Percentiles rank a stretch among this genome's conserved stretches.
Evolutionary conservation across 1,140 invertebrate species (phyloP).

Genomic region (Aradophagus sp.): DNA sequence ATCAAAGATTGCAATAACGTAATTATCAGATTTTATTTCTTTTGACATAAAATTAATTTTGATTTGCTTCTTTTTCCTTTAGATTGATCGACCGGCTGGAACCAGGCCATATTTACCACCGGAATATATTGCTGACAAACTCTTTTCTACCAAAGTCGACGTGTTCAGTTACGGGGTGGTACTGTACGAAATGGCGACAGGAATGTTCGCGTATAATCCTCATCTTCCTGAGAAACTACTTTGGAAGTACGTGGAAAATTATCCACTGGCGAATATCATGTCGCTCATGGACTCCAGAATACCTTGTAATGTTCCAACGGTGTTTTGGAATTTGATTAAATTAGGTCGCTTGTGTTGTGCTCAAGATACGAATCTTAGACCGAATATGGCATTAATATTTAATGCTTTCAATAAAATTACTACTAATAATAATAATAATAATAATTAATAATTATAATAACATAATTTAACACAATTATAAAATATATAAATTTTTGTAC

Average conservation of each 20-base stretch:
- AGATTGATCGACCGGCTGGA: background rate
- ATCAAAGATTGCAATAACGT: too few relatives aligned
- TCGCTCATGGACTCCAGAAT: background rate
- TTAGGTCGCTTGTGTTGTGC: background rate
- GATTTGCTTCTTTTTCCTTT: too few relatives aligned
- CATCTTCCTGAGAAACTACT: background rate
- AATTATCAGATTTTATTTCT: too few relatives aligned
- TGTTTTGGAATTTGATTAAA: slow-evolving; percentile 1
- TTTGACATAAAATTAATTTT: too few relatives aligned
- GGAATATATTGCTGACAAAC: background rate
- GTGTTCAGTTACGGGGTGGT: slow-evolving; percentile 2
- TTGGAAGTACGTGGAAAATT: background rate
- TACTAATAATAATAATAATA: too few relatives aligned
- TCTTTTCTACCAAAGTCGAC: slow-evolving; percentile 1
- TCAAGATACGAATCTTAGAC: background rate
- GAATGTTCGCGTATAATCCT: background rate
- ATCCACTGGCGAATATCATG: background rate
- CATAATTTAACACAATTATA: too few relatives aligned
- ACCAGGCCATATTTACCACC: background rate
- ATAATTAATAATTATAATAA: too few relatives aligned
- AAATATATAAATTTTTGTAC: too few relatives aligned
- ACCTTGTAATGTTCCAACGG: background rate
- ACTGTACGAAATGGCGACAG: background rate
- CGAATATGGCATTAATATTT: background rate
- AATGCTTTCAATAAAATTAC: background rate